These are phyloP conservation scores for Spea bombifrons DNA, from an alignment of 2,113 vertebrate species.

Conservation along the genomic window DNA sequence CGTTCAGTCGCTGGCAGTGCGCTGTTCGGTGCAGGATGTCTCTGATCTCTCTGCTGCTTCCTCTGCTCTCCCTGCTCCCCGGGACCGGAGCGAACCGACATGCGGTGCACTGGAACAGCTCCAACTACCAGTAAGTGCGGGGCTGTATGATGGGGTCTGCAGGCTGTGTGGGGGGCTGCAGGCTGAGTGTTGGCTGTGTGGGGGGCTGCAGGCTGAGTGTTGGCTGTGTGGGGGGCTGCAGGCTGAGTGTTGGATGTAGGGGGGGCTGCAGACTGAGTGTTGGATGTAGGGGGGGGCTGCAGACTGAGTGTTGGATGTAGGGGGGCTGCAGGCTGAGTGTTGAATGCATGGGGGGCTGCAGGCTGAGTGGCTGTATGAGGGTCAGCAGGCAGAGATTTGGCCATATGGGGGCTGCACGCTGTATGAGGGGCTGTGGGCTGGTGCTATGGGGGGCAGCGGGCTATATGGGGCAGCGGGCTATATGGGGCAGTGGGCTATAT, in stretches of 20 bases:
- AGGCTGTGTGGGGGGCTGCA: neutral
- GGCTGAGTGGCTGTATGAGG: too few species aligned
- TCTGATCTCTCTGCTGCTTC: slow-evolving; percentile 60
- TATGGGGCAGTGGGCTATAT: too few species aligned
- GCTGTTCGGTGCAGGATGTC: slow-evolving; percentile 36
- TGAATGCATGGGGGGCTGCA: too few species aligned
- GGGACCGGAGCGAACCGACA: slow-evolving; percentile 76
- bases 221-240: neutral
- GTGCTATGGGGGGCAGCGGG: neutral
- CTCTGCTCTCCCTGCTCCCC: slow-evolving; percentile 60
- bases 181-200: neutral
- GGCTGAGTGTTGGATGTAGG: neutral
- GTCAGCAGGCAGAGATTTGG: too few species aligned
- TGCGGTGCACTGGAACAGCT: slow-evolving; percentile 93
- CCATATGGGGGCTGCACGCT: too few species aligned
- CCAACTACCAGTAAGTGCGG: slow-evolving; percentile 73
- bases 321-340: neutral
- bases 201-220: neutral
- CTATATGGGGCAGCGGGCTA: too few species aligned
- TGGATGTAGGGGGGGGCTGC: neutral
- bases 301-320: neutral
- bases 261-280: neutral
- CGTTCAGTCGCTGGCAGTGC: neutral
- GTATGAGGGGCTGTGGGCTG: too few species aligned
- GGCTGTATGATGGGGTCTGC: neutral